Percentiles rank a stretch among this genome's conserved stretches.
phyloP scores from a whole-genome alignment of 2,113 vertebrate species.

The Cyprinodon brontotheroides region DNA sequence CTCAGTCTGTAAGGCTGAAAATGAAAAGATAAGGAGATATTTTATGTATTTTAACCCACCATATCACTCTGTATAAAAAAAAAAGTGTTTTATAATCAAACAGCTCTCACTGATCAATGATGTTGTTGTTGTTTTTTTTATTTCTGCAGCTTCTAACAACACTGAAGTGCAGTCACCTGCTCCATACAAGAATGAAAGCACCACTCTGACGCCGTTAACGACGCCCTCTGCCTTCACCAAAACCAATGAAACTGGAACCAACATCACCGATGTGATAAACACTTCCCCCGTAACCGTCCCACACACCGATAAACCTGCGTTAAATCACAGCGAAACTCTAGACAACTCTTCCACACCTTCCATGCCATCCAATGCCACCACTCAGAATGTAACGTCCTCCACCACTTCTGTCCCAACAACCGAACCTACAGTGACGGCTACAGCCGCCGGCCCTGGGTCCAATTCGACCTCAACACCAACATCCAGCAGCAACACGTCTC shows the following conservation, averaged over 20 bases:
- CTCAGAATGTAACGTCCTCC: background rate
- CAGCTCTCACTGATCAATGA: background rate
- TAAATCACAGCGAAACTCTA: background rate
- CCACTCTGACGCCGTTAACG: background rate
- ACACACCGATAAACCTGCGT: background rate
- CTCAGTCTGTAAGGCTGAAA: background rate
- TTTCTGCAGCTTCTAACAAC: constrained; percentile 25
- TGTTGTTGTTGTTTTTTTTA: background rate
- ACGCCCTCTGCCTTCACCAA: background rate
- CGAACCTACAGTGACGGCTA: background rate
- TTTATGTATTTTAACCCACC: background rate
- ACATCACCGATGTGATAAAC: background rate
- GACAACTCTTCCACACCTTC: background rate
- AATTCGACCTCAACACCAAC: background rate
- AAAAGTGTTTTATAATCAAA: background rate
- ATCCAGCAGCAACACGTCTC: constrained; percentile 10
- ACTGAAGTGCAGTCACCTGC: rapidly evolving
- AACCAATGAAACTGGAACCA: background rate
- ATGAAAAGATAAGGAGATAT: background rate
- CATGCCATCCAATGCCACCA: background rate
- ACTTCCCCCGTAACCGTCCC: background rate
- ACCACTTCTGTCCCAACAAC: background rate
- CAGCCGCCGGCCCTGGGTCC: background rate
- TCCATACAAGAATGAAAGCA: background rate
- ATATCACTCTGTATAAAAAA: background rate